Evolutionary conservation across 2,888 invertebrate genomes (phyloP), one percentile per base, ranked within the genome.

Genomic region (Gastracanthus pulcherrimus): DNA sequence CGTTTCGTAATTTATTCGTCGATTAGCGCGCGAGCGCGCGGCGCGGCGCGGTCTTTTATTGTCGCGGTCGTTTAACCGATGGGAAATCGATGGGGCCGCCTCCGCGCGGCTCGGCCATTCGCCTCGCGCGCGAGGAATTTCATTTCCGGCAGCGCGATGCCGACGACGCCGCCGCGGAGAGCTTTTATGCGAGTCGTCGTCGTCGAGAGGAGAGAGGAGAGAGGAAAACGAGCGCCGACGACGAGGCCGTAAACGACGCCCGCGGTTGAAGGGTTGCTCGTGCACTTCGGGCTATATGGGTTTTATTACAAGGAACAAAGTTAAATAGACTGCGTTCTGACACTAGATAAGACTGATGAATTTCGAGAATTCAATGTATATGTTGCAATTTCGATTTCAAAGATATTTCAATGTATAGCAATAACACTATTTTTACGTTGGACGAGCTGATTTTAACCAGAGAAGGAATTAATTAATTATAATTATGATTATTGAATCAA

Each of bases 61-160:
- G 36, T 19, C 62, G 34, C 60, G 5, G 3, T 9, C 26, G n/a
- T n/a, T n/a, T n/a, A n/a, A 3, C 41, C 31, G 36, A 74, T 23
- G 70, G 31, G 51, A 76, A 69, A 77, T 70, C 76, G 76, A 72
- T 78, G 66, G 36, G 3, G 26, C 13, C 38, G 11, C 38, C 5
- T 6, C 0, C 9, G 34, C 67, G 19, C 9, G 2, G 4, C 51
- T 31, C 48, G 48, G 23, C 9, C 38, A 34, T 38, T 19, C 23
- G 58, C 67, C 38, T 29, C 34, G 31, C 41, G 23, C n/a, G 58
- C 45, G 72, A 41, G 67, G 26, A 79, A 71, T 72, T 79, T 79
- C 72, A 79, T 74, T 79, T 66, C 72, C 79, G 72, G 55, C 13
- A 19, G 23, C 19, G 11, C n/a, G 38, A 34, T 1, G 16, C 16